These are phyloP conservation scores for Solenodon paradoxus DNA, from an alignment of 2,113 vertebrate species.

Conservation along the genomic window DNA sequence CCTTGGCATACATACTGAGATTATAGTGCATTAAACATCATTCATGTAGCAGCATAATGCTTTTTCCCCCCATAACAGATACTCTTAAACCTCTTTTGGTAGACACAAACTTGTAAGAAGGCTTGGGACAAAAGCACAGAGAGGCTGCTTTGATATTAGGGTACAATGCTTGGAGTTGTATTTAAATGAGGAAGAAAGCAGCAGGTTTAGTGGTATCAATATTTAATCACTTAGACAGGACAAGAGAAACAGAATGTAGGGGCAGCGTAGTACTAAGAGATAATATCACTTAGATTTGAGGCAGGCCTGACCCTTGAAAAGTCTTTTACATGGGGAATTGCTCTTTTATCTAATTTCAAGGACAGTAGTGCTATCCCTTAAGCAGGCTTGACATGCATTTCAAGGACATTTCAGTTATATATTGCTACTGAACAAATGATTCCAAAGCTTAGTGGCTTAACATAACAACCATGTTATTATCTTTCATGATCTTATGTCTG, in stretches of 20 bases:
- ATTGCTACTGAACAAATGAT: not conserved
- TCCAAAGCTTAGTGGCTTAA: not conserved
- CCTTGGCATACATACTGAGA: not conserved
- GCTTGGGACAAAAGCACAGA: constrained; percentile 12
- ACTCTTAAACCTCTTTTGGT: constrained; percentile 14
- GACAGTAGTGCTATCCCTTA: not conserved
- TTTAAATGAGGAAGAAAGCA: constrained; percentile 43
- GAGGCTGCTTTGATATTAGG: constrained; percentile 16
- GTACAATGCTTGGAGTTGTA: constrained; percentile 15
- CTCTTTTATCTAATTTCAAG: not conserved
- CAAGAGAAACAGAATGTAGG: not conserved
- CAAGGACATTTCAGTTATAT: not conserved
- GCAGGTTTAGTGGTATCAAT: not conserved
- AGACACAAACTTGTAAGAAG: constrained; percentile 19
- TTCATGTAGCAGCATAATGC: constrained; percentile 7
- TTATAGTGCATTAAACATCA: constrained; percentile 55
- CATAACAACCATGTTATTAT: not conserved
- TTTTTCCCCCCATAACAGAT: not conserved
- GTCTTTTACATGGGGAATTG: not conserved
- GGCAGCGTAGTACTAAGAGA: not conserved
- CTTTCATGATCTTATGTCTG: not conserved
- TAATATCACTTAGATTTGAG: not conserved
- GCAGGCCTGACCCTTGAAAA: not conserved
- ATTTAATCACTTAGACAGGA: constrained; percentile 19
- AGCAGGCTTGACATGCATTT: not conserved